Evolutionary conservation across 2,113 vertebrate species (phyloP).

Genomic region (Hippocampus zosterae): DNA sequence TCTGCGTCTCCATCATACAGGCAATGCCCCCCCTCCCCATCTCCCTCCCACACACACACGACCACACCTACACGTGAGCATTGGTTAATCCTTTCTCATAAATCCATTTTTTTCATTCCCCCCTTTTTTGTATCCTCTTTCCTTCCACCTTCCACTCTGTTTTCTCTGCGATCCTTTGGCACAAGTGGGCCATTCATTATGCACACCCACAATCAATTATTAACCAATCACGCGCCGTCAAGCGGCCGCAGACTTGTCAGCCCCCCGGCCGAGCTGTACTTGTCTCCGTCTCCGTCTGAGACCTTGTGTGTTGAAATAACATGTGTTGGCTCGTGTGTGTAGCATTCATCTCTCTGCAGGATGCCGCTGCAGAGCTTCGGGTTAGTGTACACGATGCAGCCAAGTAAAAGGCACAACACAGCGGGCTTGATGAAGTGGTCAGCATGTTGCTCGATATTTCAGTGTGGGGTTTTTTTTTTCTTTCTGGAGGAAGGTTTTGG

Average conservation of each 20-base stretch:
- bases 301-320: conserved; percentile 19
- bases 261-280: conserved; percentile 44
- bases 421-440: conserved; percentile 30
- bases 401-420: conserved; percentile 27
- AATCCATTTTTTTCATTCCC: neutral
- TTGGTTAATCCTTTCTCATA: conserved; percentile 15
- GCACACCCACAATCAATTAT: conserved; percentile 68
- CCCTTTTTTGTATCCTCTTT: neutral
- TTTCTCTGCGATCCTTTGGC: conserved; percentile 51
- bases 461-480: neutral
- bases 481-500: neutral
- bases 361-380: conserved; percentile 10
- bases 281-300: conserved; percentile 36
- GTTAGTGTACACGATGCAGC: conserved; percentile 29
- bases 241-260: conserved; percentile 59
- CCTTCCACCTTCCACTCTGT: conserved; percentile 26
- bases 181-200: conserved; percentile 69
- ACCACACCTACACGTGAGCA: neutral
- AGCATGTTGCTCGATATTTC: conserved; percentile 14
- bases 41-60: neutral
- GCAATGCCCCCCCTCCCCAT: no score
- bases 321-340: conserved; percentile 27
- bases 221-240: conserved; percentile 59
- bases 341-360: conserved; percentile 41
- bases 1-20: conserved; percentile 20